These are phyloP conservation scores for Panthera leo DNA, from an alignment of 2,113 vertebrate species.

Conservation along the genomic window DNA sequence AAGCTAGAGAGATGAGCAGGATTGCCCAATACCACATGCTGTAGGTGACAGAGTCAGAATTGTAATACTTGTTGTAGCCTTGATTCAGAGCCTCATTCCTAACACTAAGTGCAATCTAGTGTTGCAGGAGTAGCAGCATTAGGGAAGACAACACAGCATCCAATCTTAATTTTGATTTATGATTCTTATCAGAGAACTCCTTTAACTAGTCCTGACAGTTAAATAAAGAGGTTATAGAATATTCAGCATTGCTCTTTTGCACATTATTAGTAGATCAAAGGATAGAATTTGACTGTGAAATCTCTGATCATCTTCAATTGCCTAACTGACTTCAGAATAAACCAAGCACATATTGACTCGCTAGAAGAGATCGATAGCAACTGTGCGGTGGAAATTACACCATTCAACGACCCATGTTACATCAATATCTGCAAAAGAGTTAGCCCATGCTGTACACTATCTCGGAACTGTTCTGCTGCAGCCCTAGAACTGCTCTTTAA, in stretches of 20 bases:
- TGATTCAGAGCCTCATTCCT: not conserved
- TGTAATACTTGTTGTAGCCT: not conserved
- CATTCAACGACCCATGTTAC: conserved; percentile 30
- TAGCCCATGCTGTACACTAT: not conserved
- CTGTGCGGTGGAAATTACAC: conserved; percentile 55
- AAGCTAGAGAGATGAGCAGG: not conserved
- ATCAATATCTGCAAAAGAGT: conserved; percentile 58
- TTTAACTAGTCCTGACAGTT: not conserved
- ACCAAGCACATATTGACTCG: conserved; percentile 52
- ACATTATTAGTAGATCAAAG: conserved; percentile 2
- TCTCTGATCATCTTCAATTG: conserved; percentile 25
- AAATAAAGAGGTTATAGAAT: conserved; percentile 26
- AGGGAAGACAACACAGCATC: not conserved
- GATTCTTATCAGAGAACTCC: not conserved
- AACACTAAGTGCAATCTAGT: not conserved
- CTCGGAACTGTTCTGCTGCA: not conserved
- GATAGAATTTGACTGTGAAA: conserved; percentile 43
- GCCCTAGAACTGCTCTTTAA: not conserved
- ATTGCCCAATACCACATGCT: rapidly evolving
- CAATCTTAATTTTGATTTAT: conserved; percentile 43
- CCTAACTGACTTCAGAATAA: conserved; percentile 50
- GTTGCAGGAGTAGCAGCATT: not conserved
- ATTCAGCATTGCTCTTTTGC: not conserved
- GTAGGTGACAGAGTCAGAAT: not conserved
- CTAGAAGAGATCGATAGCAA: conserved; percentile 52